Conservation (phyloP, 2,113 vertebrate species). For the Caracal caracal region DNA sequence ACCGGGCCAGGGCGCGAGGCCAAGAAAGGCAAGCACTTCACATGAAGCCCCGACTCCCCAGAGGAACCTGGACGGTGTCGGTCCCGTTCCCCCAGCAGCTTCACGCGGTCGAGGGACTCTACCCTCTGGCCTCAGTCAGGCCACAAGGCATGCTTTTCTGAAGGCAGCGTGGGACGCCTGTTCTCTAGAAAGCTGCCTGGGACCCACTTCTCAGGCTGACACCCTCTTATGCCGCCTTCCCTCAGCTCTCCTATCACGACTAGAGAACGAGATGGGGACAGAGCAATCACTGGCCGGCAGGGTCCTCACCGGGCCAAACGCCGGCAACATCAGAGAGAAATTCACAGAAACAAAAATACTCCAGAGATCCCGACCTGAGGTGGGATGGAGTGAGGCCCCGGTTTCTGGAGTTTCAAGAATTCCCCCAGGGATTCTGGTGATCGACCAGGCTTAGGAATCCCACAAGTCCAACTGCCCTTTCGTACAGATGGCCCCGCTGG, state of each 20-base stretch:
- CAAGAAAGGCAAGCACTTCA: background rate
- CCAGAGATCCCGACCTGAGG: background rate
- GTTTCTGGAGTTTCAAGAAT: background rate
- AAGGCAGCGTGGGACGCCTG: background rate
- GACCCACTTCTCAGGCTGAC: background rate
- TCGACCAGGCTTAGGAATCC: background rate
- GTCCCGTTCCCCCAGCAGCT: background rate
- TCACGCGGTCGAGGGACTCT: background rate
- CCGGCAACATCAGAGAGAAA: background rate
- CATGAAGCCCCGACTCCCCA: background rate
- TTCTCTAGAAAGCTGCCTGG: background rate
- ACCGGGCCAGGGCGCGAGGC: background rate
- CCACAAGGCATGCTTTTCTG: background rate
- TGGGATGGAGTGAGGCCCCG: background rate
- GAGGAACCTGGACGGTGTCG: background rate
- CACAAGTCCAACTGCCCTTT: background rate
- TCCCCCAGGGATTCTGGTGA: background rate
- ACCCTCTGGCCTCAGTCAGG: background rate
- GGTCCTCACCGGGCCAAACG: background rate
- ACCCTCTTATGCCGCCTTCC: background rate
- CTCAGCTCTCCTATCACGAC: background rate
- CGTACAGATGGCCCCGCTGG: background rate
- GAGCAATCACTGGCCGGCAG: rapidly evolving
- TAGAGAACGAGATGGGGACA: background rate
- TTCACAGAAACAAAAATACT: background rate